Evolutionary conservation across 2,113 vertebrate genomes (phyloP), one percentile per base, ranked within the genome.

Genomic region (Oreotrochilus melanogaster): DNA sequence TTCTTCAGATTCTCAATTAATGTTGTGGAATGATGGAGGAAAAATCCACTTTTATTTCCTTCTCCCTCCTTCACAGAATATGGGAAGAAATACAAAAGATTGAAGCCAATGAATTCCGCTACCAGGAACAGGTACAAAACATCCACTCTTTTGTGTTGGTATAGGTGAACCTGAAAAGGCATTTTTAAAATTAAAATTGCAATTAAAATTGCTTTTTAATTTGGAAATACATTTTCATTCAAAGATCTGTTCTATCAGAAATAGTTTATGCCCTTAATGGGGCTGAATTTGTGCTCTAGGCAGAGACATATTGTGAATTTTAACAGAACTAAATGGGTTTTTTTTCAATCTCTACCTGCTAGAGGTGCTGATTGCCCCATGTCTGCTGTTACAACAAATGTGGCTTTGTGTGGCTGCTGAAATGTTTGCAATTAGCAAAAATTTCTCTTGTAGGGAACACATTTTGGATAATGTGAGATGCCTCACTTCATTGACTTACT

Each of bases 61-160:
- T 69, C 43, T 94, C 70, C 42, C 61, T 96, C 17, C 54, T 88
- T 96, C 91, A 82, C 75, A 99, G 99, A 97, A 98, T 99, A 97
- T 99, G 99, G 97, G 98, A 99, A 95, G 99, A 99, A 97, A 99
- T 99, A 95, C 99, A 99, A 97, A 99, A 98, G 97, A 99, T 99
- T 76, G 99, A 99, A 94, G 99, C 98, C 27, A 99, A 99, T 94
- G 99, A 99, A 97, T 99, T 99, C 98, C 99, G 98, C 92, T 99
- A 99, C 91, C 99, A 99, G 97, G 99, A 99, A 85, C 99, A 99
- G 98, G 99, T 99, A 98, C 86, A 37, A 37, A 37, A 92, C 47
- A 71, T 45, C n/a, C 22, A 51, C 31, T 95, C 25, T 66, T 74
- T 79, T 89, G 57, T 83, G 30, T 65, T 84, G 57, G 37, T 31